A percentile compares a stretch with the other conserved stretches of the same genome.
These are phyloP conservation scores for Digitonthophagus gazella DNA, from an alignment of 2,888 invertebrate genomes.

Conservation along the genomic window DNA sequence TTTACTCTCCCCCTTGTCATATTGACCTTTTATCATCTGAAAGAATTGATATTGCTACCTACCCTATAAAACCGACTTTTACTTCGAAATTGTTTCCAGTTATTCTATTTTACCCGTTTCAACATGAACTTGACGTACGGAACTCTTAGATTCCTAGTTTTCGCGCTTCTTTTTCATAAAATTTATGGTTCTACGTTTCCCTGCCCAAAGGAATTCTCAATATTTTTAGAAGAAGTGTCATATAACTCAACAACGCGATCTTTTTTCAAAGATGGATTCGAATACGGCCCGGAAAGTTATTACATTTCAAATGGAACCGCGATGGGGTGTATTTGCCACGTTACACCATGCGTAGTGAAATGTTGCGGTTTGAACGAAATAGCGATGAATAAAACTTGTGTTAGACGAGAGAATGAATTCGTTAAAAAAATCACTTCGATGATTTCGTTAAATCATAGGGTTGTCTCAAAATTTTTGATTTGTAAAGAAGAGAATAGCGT, in stretches of 20 bases:
- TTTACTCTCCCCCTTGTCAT: too few species aligned
- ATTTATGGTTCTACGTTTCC: constrained; percentile 1
- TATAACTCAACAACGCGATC: constrained; percentile 13
- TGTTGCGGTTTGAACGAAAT: constrained; percentile 23
- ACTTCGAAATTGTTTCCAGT: too few species aligned
- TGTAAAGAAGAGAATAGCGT: background rate
- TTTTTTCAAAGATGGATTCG: constrained; percentile 20
- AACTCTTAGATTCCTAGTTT: background rate
- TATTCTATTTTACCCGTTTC: too few species aligned
- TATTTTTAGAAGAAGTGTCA: constrained; percentile 18
- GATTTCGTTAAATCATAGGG: too few species aligned
- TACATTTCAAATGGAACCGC: constrained; percentile 15
- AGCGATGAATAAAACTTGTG: constrained; percentile 6
- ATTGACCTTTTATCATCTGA: too few species aligned
- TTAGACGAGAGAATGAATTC: background rate
- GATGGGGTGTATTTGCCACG: constrained; percentile 23
- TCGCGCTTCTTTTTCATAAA: background rate
- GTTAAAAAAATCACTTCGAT: background rate
- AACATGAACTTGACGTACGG: background rate
- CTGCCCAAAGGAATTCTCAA: constrained; percentile 14
- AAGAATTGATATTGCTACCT: too few species aligned
- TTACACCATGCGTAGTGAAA: constrained; percentile 26
- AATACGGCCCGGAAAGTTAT: constrained; percentile 19
- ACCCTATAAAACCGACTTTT: too few species aligned
- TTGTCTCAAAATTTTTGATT: too few species aligned